Percentiles rank a stretch among this genome's conserved stretches.
phyloP scores from a whole-genome alignment of 2,888 invertebrate species.

The Spatulosminthurus flaviceps region DNA sequence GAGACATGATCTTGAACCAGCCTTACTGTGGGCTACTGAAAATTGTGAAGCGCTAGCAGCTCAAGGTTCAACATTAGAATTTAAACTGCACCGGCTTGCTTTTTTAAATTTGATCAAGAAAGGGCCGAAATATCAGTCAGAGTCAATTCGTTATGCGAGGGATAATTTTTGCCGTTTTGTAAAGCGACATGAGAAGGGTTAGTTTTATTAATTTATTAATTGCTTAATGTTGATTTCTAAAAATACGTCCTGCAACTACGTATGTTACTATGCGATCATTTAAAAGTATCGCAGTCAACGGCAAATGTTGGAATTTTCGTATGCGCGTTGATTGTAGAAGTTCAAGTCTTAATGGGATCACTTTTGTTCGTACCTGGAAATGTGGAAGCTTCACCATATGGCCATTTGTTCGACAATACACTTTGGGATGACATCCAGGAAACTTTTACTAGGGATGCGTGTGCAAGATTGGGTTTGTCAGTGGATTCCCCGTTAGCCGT shows the following conservation, averaged over 20 bases:
- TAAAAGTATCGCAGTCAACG: too few species aligned
- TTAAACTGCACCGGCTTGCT: conserved; percentile 76
- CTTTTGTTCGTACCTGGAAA: conserved; percentile 81
- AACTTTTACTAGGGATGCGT: conserved; percentile 91
- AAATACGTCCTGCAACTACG: too few species aligned
- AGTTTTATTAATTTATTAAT: conserved; percentile 35
- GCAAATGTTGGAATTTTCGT: neutral
- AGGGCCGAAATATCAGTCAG: conserved; percentile 77
- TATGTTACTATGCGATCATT: too few species aligned
- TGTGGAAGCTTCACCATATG: conserved; percentile 82
- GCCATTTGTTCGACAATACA: conserved; percentile 76
- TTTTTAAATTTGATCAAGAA: conserved; percentile 78
- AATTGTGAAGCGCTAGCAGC: conserved; percentile 78
- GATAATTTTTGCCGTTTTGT: conserved; percentile 84
- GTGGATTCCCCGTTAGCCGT: conserved; percentile 90
- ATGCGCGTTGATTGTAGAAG: conserved; percentile 70
- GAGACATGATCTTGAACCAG: conserved; percentile 81
- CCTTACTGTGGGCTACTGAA: conserved; percentile 84
- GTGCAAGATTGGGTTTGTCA: conserved; percentile 86
- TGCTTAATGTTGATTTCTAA: too few species aligned
- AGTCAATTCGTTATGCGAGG: conserved; percentile 88
- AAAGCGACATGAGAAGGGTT: conserved; percentile 78
- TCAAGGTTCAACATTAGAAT: conserved; percentile 68
- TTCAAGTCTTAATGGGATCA: conserved; percentile 87
- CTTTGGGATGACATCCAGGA: conserved; percentile 89